Base-by-base conservation (phyloP, 2,888 invertebrate species). In the Choreutis nemorana region DNA sequence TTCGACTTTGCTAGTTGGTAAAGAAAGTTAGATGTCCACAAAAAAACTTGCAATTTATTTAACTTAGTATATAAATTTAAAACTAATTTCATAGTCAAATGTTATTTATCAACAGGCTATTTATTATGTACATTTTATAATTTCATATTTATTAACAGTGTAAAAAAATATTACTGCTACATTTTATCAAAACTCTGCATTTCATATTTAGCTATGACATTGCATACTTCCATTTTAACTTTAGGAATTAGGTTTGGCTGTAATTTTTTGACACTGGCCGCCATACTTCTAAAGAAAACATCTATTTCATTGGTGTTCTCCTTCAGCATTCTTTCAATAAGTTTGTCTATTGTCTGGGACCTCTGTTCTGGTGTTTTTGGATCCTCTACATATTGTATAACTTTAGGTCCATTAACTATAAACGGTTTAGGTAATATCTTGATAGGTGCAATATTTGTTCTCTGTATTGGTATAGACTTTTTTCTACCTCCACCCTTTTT, bases 201-300 rank as follows among this genome's bases (percentile, higher is more conserved):
- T 54, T 78, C 78, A 47, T 78, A 78, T 42, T 77, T 78, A 0
- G 78, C 78, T 30, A 78, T 77, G 3, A 78, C 77, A 53, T 73
- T 78, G 36, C 78, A 78, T 11, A 78, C 78, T 49, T 78, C 78
- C 78, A 78, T 77, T 40, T 78, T 78, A 0, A 77, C 77, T 55
- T 77, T 77, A 12, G 78, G 78, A 44, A 78, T 77, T 38, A 78
- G 49, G 45, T 68, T 73, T 5, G 78, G 78, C 35, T 73, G 75
- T 41, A 78, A 45, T 39, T 78, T 78, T 39, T 77, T 78, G 1
- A 78, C 78, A 43, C 73, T 77, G 3, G 78, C 72, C 1, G 78
- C 77, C 78, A 78, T 78, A 47, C 77, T 77, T 28, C 72, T 52
- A 32, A 78, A 78, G 48, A 78, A 78, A 0, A 78, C 73, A 33